Base-by-base conservation (phyloP, 35 echinoderm and acorn worm species). In the Ophioderma brevispina region DNA sequence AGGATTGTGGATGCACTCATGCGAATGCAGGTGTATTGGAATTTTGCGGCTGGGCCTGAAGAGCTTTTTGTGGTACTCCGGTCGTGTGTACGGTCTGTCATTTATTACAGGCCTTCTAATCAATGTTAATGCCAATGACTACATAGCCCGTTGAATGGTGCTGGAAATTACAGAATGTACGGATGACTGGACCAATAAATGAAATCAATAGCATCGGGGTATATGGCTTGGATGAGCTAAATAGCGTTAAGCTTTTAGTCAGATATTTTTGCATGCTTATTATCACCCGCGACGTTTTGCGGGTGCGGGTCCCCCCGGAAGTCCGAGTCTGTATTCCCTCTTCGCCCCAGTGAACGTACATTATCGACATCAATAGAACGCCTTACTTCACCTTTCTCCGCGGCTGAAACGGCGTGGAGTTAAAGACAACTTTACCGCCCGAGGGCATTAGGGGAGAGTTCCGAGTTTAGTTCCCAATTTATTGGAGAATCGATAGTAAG, bases 81-180 rank as follows among this genome's bases (percentile, higher is more conserved):
- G 59, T 30, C 59, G 59, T 70, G 59, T 25, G 59, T 25, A 70
- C 28, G 2, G 10, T 70, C 59, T 30, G 59, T 18, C 59, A 6
- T 18, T 70, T 70, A 70, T 70, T 70, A 70, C 59, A 8, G n/a
- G 3, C 59, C n/a, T 70, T 70, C 2, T 34, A 85, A 85, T 85
- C 83, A 85, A 85, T 85, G 83, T 31, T 59, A 30, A 36, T 59
- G 10, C 18, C 36, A 35, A 55, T 59, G 52, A 37, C 46, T 32
- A 85, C 83, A 85, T 37, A 59, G 32, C 83, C 17, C 5, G 43
- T 1, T 85, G 49, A 63, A 85, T 85, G 63, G 52, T 37, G 52
- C 33, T 34, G 83, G 83, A 63, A 85, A 85, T 85, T 52, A 85
- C 55, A 64, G 83, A 64, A 85, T 85, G 32, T 31, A 85, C 37